Evolutionary conservation across 2,888 invertebrate species (phyloP).

Genomic region (Drosophila testacea): DNA sequence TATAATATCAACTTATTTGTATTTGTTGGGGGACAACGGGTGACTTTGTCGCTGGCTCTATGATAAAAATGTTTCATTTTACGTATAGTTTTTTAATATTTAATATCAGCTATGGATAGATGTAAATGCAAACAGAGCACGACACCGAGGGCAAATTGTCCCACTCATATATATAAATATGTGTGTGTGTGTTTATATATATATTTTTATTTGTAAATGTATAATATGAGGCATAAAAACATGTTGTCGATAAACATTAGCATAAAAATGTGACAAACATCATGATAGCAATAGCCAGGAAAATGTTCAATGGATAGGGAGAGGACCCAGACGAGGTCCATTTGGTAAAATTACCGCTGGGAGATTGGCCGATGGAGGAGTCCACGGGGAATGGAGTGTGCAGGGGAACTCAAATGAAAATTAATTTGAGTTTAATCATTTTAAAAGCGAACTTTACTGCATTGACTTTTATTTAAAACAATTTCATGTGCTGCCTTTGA

Average conservation of each 20-base stretch:
- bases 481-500: constrained; percentile 65
- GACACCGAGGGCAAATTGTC: constrained; percentile 8
- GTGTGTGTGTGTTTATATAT: background rate
- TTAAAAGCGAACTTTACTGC: constrained; percentile 72
- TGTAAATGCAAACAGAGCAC: constrained; percentile 49
- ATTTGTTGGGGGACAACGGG: constrained; percentile 10
- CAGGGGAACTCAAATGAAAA: constrained; percentile 48
- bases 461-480: constrained; percentile 78
- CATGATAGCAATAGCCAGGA: constrained; percentile 41
- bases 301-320: background rate
- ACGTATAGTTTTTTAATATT: constrained; percentile 80
- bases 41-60: constrained; percentile 59
- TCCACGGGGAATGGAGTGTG: background rate
- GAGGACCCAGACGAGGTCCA: constrained; percentile 32
- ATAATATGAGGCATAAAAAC: constrained; percentile 64
- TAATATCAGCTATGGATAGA: constrained; percentile 67
- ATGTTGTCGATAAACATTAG: constrained; percentile 78
- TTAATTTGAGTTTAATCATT: constrained; percentile 79
- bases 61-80: constrained; percentile 79
- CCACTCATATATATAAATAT: constrained; percentile 8
- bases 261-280: constrained; percentile 78
- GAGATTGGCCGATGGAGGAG: constrained; percentile 17
- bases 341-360: constrained; percentile 45
- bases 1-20: constrained; percentile 29
- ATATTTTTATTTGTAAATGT: constrained; percentile 12